Percentiles rank a stretch among this genome's conserved stretches.
These are phyloP conservation scores for Melanogrammus aeglefinus DNA, from an alignment of 2,797 vertebrate genomes.

Conservation along the genomic window DNA sequence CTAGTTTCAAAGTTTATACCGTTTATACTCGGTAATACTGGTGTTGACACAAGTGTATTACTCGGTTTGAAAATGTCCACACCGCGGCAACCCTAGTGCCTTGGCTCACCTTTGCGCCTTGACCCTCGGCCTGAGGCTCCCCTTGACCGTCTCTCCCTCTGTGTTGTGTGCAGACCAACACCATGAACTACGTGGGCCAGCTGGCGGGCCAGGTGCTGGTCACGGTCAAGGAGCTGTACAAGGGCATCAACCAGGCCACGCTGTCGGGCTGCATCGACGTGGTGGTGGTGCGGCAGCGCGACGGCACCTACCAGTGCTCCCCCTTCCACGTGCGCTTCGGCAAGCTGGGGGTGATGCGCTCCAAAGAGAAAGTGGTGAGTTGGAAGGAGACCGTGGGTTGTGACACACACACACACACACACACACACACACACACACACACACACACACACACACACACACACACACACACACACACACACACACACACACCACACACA, in stretches of 20 bases:
- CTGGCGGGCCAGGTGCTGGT: constrained; percentile 95
- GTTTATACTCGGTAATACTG: too few relatives aligned
- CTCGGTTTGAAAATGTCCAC: too few relatives aligned
- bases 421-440: not conserved
- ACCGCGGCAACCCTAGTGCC: too few relatives aligned
- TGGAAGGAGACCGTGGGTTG: not conserved
- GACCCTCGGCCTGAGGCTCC: not conserved
- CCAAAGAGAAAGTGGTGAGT: constrained; percentile 99
- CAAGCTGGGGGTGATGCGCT: constrained; percentile 93
- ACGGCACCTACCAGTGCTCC: constrained; percentile 91
- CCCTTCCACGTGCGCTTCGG: constrained; percentile 97
- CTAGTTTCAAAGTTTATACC: too few relatives aligned
- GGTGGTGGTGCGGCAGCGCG: constrained; percentile 90
- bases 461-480: not conserved
- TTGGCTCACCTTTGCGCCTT: not conserved
- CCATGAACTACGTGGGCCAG: constrained; percentile 99
- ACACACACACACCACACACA: not conserved
- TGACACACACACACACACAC: not conserved
- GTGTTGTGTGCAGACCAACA: constrained; percentile 75
- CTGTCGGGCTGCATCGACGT: constrained; percentile 97
- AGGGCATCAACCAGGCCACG: constrained; percentile 97
- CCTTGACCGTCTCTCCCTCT: not conserved
- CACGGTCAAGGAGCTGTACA: constrained; percentile 96
- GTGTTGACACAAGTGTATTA: too few relatives aligned
- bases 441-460: not conserved